Conservation (phyloP, 2,113 vertebrate species). For the Ailuropoda melanoleuca region DNA sequence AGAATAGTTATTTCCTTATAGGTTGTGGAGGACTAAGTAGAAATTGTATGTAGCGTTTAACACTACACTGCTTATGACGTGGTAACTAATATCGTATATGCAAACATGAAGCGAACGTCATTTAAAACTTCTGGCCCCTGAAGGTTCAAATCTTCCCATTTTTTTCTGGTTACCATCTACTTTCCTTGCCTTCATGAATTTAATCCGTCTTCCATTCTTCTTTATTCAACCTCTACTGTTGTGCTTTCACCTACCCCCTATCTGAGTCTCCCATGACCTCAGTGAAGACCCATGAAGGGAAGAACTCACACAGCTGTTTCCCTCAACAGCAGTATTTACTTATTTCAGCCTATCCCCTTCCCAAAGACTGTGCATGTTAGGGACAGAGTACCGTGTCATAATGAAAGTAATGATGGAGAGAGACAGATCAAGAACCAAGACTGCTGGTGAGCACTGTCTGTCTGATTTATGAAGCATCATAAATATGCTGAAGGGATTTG, state of each 20-base stretch:
- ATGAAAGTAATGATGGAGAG: not conserved
- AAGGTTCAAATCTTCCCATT: not conserved
- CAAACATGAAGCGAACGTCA: not conserved
- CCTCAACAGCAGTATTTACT: not conserved
- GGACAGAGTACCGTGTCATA: not conserved
- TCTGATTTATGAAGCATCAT: not conserved
- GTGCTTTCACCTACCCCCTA: not conserved
- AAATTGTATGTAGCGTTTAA: not conserved
- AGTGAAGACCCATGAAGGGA: fast-evolving
- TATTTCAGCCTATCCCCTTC: not conserved
- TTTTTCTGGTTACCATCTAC: not conserved
- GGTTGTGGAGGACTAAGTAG: not conserved
- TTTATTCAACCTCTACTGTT: not conserved
- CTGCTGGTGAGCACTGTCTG: not conserved
- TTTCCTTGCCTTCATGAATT: not conserved
- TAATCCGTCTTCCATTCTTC: not conserved
- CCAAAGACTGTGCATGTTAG: not conserved
- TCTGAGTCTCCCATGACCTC: not conserved
- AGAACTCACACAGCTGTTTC: not conserved
- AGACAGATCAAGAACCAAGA: not conserved
- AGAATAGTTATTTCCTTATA: not conserved
- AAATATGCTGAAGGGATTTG: not conserved
- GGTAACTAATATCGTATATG: not conserved
- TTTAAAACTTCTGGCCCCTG: not conserved
- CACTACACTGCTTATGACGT: not conserved